Conservation (phyloP, 1,140 invertebrate genomes). For the Heliothis virescens region DNA sequence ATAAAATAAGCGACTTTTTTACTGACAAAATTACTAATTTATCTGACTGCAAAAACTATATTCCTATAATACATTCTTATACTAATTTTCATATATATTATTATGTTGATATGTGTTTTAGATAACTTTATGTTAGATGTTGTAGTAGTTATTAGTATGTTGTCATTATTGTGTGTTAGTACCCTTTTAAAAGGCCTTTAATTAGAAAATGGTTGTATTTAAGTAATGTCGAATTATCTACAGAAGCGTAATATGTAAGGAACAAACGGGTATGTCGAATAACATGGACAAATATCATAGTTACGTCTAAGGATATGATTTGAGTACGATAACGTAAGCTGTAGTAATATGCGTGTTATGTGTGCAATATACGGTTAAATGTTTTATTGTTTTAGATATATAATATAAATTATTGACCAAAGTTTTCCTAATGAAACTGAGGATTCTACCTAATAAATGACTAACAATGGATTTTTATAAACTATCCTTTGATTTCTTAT, state of each 20-base stretch:
- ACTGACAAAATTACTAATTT: background rate
- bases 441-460: background rate
- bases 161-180: constrained; percentile 35
- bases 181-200: constrained; percentile 34
- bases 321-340: constrained; percentile 13
- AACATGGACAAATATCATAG: constrained; percentile 25
- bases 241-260: constrained; percentile 5
- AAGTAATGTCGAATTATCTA: constrained; percentile 29
- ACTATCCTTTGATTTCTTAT: too few species aligned
- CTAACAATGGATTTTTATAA: background rate
- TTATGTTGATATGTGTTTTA: constrained; percentile 32
- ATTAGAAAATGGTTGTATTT: constrained; percentile 39
- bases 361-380: constrained; percentile 30
- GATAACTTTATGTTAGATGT: constrained; percentile 40
- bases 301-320: constrained; percentile 26
- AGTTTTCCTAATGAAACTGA: constrained; percentile 1
- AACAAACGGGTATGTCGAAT: constrained; percentile 36
- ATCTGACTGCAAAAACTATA: constrained; percentile 12
- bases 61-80: constrained; percentile 38
- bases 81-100: background rate
- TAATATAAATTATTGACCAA: constrained; percentile 15
- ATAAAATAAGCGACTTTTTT: constrained; percentile 11
- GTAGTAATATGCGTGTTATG: constrained; percentile 31
- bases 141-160: constrained; percentile 18
- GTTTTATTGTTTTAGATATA: constrained; percentile 23